Evolutionary conservation across 2,888 invertebrate genomes (phyloP).

Genomic region (Apantesis nais): DNA sequence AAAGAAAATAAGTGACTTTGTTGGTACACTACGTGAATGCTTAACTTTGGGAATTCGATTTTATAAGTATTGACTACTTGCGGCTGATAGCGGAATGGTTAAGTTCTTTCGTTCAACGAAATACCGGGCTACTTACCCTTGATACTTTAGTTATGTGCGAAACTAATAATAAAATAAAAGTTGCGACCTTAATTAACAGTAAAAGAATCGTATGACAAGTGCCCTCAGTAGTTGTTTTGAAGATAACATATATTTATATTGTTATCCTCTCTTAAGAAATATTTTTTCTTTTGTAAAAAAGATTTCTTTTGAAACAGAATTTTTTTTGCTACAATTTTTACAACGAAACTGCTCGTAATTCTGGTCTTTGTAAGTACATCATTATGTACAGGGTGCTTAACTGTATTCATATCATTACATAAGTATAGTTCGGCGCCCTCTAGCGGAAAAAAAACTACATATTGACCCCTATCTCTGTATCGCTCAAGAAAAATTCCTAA

Average conservation of each 20-base stretch:
- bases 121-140: not conserved
- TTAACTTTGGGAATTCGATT: too few species aligned
- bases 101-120: not conserved
- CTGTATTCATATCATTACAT: too few species aligned
- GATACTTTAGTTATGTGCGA: not conserved
- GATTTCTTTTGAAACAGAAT: too few species aligned
- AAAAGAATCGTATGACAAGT: not conserved
- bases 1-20: too few species aligned
- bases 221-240: not conserved
- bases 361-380: too few species aligned
- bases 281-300: too few species aligned
- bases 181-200: not conserved
- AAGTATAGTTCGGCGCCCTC: not conserved
- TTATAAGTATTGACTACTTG: too few species aligned
- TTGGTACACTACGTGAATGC: too few species aligned
- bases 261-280: too few species aligned
- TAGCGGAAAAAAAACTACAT: not conserved
- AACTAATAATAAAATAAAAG: not conserved
- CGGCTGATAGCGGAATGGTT: not conserved
- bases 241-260: not conserved
- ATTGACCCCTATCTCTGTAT: not conserved
- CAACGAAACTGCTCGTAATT: too few species aligned
- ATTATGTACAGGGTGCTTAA: too few species aligned
- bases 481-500: not conserved
- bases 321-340: too few species aligned